phyloP scores from a whole-genome alignment of 2,888 invertebrate genomes.

The Dolomedes plantarius region DNA sequence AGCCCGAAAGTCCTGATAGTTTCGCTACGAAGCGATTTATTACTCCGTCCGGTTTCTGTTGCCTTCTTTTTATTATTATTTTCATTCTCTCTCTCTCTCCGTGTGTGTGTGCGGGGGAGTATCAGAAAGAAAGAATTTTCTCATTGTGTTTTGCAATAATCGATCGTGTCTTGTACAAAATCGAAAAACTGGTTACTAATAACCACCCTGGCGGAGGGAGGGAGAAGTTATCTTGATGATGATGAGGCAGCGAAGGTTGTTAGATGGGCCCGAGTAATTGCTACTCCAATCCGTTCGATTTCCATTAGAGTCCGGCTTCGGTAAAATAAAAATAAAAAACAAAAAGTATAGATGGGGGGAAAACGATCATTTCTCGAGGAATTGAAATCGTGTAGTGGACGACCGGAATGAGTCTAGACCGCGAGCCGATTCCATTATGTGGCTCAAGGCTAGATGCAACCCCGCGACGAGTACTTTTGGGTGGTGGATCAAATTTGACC shows the following conservation, averaged over 20 bases:
- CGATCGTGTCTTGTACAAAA: conserved; percentile 67
- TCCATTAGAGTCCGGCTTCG: conserved; percentile 48
- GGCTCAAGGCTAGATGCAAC: conserved; percentile 2
- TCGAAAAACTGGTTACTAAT: conserved; percentile 71
- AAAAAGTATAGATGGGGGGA: background rate
- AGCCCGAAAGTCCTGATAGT: conserved; percentile 69
- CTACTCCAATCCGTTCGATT: conserved; percentile 67
- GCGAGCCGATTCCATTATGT: background rate
- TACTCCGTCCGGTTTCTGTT: conserved; percentile 58
- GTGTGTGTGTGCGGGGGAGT: conserved; percentile 67
- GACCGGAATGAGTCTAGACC: background rate
- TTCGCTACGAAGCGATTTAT: conserved; percentile 68
- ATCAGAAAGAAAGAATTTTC: conserved; percentile 42
- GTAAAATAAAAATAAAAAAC: background rate
- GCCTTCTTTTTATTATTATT: conserved; percentile 18
- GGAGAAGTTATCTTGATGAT: conserved; percentile 48
- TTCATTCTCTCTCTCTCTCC: conserved; percentile 2
- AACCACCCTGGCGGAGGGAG: conserved; percentile 48
- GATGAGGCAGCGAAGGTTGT: conserved; percentile 58
- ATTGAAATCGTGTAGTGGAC: background rate
- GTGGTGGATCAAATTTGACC: background rate
- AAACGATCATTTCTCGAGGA: background rate
- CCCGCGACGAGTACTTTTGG: background rate
- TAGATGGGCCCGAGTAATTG: conserved; percentile 55
- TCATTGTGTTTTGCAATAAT: conserved; percentile 70